Conservation (phyloP, 2,113 vertebrate species). For the Albula glossodonta region DNA sequence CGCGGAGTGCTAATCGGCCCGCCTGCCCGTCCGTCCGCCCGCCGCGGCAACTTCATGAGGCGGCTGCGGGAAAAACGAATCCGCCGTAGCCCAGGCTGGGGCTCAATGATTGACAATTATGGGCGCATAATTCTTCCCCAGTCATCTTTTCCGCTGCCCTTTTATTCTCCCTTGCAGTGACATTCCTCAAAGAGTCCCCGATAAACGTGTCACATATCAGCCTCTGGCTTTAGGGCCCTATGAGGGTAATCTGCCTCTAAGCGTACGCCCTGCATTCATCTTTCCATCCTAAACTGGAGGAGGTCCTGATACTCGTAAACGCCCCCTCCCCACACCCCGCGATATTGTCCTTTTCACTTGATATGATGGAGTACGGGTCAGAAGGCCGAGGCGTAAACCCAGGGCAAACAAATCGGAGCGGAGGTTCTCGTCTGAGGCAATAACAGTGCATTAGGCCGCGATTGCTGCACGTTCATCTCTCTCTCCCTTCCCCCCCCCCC, state of each 20-base stretch:
- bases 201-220: conserved; percentile 92
- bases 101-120: conserved; percentile 89
- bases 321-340: conserved; percentile 46
- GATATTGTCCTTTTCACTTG: conserved; percentile 73
- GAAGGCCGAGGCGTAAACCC: conserved; percentile 59
- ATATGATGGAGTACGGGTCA: conserved; percentile 75
- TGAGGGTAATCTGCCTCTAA: conserved; percentile 81
- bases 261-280: conserved; percentile 81
- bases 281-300: conserved; percentile 76
- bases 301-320: conserved; percentile 74
- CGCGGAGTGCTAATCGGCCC: conserved; percentile 75
- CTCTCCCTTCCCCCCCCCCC: conserved; percentile 32
- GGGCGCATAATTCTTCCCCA: conserved; percentile 83
- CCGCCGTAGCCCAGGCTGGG: conserved; percentile 77
- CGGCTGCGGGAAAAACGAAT: conserved; percentile 76
- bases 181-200: conserved; percentile 83
- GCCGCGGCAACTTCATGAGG: conserved; percentile 79
- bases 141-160: conserved; percentile 73
- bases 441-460: conserved; percentile 67
- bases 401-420: conserved; percentile 62
- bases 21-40: conserved; percentile 50
- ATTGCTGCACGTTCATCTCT: conserved; percentile 45
- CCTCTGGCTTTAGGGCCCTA: conserved; percentile 75
- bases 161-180: conserved; percentile 78
- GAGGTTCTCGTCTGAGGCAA: conserved; percentile 72